phyloP scores from a whole-genome alignment of 2,797 vertebrate genomes.

The Pantherophis alleghaniensis region DNA sequence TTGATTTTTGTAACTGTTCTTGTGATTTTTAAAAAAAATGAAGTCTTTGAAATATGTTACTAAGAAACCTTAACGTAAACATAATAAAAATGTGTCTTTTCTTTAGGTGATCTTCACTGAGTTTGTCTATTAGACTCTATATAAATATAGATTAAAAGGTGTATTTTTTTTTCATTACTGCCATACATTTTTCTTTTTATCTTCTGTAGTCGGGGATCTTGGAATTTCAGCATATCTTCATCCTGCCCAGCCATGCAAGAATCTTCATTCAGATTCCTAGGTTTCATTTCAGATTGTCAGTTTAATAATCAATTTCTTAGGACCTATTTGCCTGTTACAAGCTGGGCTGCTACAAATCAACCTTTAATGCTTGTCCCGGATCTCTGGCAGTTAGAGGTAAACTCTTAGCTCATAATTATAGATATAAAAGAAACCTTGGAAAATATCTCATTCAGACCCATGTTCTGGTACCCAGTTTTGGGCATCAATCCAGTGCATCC shows the following conservation, averaged over 20 bases:
- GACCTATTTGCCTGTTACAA: neutral
- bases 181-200: neutral
- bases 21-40: neutral
- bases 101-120: neutral
- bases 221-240: neutral
- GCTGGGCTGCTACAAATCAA: neutral
- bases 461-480: neutral
- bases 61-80: neutral
- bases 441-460: neutral
- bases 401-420: neutral
- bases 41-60: neutral
- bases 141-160: neutral
- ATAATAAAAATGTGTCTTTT: neutral
- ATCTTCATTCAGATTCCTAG: neutral
- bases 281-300: neutral
- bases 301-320: neutral
- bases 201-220: neutral
- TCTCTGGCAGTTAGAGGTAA: neutral
- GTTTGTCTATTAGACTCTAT: neutral
- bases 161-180: neutral
- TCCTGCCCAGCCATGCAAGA: neutral
- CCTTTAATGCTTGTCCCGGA: neutral
- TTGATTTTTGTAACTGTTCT: neutral
- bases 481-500: neutral
- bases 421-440: neutral